Base-by-base conservation (phyloP, 2,888 invertebrate genomes). In the Lasius fuliginosus region DNA sequence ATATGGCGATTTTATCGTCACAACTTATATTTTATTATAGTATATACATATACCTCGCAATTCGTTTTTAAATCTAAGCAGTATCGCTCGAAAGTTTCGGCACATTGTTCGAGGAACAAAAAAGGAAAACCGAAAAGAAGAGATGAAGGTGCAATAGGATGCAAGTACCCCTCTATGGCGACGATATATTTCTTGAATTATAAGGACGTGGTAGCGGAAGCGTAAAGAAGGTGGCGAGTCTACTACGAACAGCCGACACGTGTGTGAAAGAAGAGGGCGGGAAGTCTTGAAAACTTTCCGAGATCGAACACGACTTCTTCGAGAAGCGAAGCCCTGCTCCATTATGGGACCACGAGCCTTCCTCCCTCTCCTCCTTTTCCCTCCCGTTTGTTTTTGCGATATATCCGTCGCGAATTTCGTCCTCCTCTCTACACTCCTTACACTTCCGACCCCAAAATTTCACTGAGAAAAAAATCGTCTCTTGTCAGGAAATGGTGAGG, bases 291-390 rank as follows among this genome's bases (percentile, higher is more conserved):
- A 90, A 90, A 90, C 85, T 90, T 90, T 89, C 76, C 82, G 79
- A 82, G 83, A 90, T 88, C 85, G 88, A 87, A 89, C 88, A 90
- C 74, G 90, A 90, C 88, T 89, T 88, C 84, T 85, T 89, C 84
- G 83, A 69, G 85, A 86, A 82, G 85, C 86, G 82, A 76, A 83
- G 69, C 81, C 83, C 82, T 68, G 71, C 86, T 90, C 87, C 87
- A 86, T 90, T 90, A 90, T 88, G 86, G 83, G 88, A 88, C 85
- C 85, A 87, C 89, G 84, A 85, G 71, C 68, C 15, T n/a, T 12
- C 46, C 46, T n/a, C 42, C 46, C 12, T 23, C 6, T 40, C 12
- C 23, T n/a, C 12, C 65, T 40, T 18, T n/a, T 82, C 83, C 69
- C 84, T 69, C 56, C 82, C 84, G 85, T 88, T 88, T 89, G 87